These are phyloP conservation scores for Mormyrus hasselquistii DNA, from an alignment of 2,797 vertebrate genomes.

Conservation along the genomic window DNA sequence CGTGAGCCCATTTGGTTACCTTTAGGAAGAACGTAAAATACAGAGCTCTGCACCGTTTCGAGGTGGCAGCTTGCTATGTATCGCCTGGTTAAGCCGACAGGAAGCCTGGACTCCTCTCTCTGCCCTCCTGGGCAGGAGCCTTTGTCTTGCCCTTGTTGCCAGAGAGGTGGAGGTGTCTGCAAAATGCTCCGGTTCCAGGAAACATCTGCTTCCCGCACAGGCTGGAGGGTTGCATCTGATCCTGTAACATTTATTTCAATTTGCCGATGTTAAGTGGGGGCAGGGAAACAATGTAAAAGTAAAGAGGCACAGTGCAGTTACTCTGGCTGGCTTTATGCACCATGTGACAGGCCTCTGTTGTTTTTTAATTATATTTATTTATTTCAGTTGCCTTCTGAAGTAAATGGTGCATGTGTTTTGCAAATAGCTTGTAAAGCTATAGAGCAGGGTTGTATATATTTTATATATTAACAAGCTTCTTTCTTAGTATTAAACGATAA, in stretches of 20 bases:
- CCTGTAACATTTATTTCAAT: slow-evolving; percentile 14
- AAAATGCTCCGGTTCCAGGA: neutral
- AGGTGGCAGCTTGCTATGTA: slow-evolving; percentile 56
- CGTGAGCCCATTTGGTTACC: slow-evolving; percentile 49
- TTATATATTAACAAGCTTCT: neutral
- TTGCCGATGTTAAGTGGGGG: neutral
- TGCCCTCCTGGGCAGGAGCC: slow-evolving; percentile 10
- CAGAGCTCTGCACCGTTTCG: slow-evolving; percentile 44
- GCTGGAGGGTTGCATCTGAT: neutral
- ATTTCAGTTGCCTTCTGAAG: neutral
- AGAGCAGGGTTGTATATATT: neutral
- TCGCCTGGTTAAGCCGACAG: slow-evolving; percentile 55
- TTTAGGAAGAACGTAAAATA: slow-evolving; percentile 41
- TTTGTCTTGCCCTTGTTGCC: slow-evolving; percentile 10
- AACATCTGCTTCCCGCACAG: neutral
- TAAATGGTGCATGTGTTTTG: slow-evolving; percentile 24
- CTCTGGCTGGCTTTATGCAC: slow-evolving; percentile 1
- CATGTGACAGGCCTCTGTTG: slow-evolving; percentile 14
- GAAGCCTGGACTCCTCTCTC: slow-evolving; percentile 19
- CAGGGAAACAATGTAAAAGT: neutral
- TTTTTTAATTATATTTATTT: neutral
- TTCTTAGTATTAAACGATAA: neutral
- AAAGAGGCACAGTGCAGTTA: neutral
- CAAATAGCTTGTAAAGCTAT: slow-evolving; percentile 13
- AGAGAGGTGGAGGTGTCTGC: slow-evolving; percentile 6